These are phyloP conservation scores for Phrynocephalus versicolor DNA, from an alignment of 2,113 vertebrate genomes.

Conservation along the genomic window DNA sequence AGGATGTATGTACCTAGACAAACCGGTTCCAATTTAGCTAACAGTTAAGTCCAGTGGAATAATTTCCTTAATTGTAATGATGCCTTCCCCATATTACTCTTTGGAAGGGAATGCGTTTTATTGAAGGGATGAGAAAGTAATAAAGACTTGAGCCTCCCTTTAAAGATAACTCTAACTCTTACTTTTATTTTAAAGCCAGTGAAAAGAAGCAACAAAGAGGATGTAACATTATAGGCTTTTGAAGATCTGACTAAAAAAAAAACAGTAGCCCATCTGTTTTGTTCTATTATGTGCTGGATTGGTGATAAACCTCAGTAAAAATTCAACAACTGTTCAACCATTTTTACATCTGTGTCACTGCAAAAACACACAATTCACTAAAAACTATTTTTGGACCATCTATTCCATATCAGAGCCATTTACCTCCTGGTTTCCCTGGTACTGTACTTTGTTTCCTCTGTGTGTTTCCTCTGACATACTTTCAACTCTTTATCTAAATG, in stretches of 20 bases:
- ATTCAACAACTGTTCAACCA: not conserved
- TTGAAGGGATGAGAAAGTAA: not conserved
- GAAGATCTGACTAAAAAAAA: not conserved
- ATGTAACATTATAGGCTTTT: not conserved
- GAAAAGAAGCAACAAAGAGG: not conserved
- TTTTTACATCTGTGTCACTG: not conserved
- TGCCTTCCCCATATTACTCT: not conserved
- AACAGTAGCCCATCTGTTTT: not conserved
- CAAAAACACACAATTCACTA: conserved; percentile 24
- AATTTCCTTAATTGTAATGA: not conserved
- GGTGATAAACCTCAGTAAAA: not conserved
- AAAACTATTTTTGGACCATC: conserved; percentile 32
- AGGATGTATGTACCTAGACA: not conserved
- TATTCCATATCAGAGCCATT: conserved; percentile 8
- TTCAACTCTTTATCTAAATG: conserved; percentile 40
- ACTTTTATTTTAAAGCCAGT: too few relatives aligned
- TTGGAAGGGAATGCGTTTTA: not conserved
- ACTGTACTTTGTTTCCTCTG: not conserved
- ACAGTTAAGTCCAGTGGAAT: not conserved
- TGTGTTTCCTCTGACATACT: conserved; percentile 35
- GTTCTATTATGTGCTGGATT: not conserved
- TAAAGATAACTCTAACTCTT: not conserved
- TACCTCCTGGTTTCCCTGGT: conserved; percentile 36
- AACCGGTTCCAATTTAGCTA: not conserved
- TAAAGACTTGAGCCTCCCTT: not conserved